Conservation (phyloP, 2,797 vertebrate genomes). For the Oophaga sylvatica region DNA sequence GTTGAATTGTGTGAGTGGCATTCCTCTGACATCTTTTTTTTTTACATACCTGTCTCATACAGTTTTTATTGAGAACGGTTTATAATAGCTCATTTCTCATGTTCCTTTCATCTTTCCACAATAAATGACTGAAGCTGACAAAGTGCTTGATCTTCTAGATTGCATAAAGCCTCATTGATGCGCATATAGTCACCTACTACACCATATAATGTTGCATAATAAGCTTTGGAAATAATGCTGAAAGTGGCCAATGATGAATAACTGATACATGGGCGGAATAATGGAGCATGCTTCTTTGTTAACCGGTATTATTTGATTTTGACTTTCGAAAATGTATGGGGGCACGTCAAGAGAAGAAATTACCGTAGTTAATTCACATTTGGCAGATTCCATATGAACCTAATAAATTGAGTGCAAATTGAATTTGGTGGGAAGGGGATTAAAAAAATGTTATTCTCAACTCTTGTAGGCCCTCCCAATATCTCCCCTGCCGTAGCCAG, state of each 20-base stretch:
- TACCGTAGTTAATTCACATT: too few species aligned
- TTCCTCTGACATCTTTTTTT: not conserved
- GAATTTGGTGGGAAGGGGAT: too few species aligned
- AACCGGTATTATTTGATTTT: not conserved
- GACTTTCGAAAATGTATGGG: too few species aligned
- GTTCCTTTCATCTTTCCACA: constrained; percentile 34
- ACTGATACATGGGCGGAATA: not conserved
- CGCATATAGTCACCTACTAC: constrained; percentile 11
- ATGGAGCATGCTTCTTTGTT: not conserved
- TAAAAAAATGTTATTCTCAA: too few species aligned
- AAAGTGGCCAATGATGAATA: not conserved
- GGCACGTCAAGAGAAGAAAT: too few species aligned
- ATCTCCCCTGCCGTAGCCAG: too few species aligned
- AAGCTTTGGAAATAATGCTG: not conserved
- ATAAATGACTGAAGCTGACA: constrained; percentile 30
- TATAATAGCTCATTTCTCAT: constrained; percentile 30
- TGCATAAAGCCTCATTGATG: constrained; percentile 1
- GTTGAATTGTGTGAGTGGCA: constrained; percentile 17
- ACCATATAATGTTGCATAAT: not conserved
- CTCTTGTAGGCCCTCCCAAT: too few species aligned
- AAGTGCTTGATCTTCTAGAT: not conserved
- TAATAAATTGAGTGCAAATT: too few species aligned
- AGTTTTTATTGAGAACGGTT: constrained; percentile 12
- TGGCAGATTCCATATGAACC: too few species aligned
- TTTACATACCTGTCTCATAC: constrained; percentile 1